Conservation (phyloP, 2,888 invertebrate species). For the Mystacides longicornis region DNA sequence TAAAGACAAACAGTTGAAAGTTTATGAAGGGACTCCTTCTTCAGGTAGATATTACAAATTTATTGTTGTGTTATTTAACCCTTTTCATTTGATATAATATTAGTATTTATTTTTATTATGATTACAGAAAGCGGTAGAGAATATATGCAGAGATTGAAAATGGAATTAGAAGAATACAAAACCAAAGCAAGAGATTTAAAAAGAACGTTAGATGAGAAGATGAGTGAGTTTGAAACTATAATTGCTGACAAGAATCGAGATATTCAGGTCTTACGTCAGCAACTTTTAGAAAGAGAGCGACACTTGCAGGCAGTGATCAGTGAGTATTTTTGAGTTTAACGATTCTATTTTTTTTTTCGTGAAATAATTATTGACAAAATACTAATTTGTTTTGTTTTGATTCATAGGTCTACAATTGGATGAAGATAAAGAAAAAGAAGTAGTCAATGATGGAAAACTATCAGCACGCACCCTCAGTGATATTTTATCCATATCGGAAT, state of each 20-base stretch:
- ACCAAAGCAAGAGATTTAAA: constrained; percentile 40
- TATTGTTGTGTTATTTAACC: too few species aligned
- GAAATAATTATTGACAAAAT: not conserved
- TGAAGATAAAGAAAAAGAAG: constrained; percentile 42
- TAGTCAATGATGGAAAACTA: constrained; percentile 45
- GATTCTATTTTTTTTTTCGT: not conserved
- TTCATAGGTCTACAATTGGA: constrained; percentile 52
- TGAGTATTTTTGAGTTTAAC: constrained; percentile 27
- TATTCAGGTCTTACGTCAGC: constrained; percentile 53
- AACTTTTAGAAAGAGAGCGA: constrained; percentile 47
- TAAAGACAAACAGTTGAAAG: constrained; percentile 58
- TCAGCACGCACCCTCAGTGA: constrained; percentile 66
- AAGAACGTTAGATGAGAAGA: constrained; percentile 39
- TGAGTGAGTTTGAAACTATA: constrained; percentile 40
- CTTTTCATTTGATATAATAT: too few species aligned
- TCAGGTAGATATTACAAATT: constrained; percentile 6
- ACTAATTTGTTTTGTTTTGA: not conserved
- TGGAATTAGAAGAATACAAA: constrained; percentile 39
- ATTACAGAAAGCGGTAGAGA: constrained; percentile 20
- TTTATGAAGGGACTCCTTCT: constrained; percentile 38
- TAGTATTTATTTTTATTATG: not conserved
- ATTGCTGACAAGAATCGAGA: constrained; percentile 64
- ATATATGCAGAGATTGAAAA: constrained; percentile 29
- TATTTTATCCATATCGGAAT: constrained; percentile 65
- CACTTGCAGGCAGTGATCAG: constrained; percentile 42